Evolutionary conservation across 2,888 invertebrate genomes (phyloP).

Genomic region (Epirrita christyi): DNA sequence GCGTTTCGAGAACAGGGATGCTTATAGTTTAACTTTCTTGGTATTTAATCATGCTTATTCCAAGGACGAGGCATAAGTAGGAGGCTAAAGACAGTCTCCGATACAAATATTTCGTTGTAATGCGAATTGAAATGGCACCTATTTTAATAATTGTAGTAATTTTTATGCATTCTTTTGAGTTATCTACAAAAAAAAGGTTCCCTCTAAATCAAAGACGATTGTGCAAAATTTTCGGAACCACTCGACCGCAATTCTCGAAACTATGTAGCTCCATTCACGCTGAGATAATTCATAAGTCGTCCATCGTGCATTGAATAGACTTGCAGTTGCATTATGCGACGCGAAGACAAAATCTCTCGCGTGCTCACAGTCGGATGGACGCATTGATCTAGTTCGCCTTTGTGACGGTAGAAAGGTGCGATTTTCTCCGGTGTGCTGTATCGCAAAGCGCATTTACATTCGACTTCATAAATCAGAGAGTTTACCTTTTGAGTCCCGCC

Average conservation of each 20-base stretch:
- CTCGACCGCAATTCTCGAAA: conserved; percentile 48
- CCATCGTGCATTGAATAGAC: conserved; percentile 31
- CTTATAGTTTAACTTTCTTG: conserved; percentile 14
- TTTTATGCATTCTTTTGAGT: conserved; percentile 1
- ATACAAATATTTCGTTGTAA: background rate
- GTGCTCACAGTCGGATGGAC: conserved; percentile 56
- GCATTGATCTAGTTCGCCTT: conserved; percentile 62
- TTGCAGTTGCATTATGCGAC: conserved; percentile 46
- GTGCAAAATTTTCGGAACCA: conserved; percentile 53
- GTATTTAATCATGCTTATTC: background rate
- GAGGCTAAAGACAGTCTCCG: background rate
- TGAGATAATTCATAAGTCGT: conserved; percentile 46
- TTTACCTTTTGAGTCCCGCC: conserved; percentile 52
- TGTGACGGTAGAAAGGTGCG: conserved; percentile 61
- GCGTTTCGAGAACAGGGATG: conserved; percentile 12
- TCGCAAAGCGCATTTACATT: conserved; percentile 56
- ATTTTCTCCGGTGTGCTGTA: conserved; percentile 68
- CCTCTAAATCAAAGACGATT: conserved; percentile 51
- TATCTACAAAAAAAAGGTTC: conserved; percentile 30
- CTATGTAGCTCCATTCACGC: conserved; percentile 46
- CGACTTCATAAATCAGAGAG: conserved; percentile 68
- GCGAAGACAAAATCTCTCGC: conserved; percentile 57
- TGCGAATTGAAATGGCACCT: background rate
- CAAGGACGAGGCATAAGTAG: background rate
- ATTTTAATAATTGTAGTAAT: conserved; percentile 3